Conservation (phyloP, 2,888 invertebrate genomes). For the Heterodera filipjevi region DNA sequence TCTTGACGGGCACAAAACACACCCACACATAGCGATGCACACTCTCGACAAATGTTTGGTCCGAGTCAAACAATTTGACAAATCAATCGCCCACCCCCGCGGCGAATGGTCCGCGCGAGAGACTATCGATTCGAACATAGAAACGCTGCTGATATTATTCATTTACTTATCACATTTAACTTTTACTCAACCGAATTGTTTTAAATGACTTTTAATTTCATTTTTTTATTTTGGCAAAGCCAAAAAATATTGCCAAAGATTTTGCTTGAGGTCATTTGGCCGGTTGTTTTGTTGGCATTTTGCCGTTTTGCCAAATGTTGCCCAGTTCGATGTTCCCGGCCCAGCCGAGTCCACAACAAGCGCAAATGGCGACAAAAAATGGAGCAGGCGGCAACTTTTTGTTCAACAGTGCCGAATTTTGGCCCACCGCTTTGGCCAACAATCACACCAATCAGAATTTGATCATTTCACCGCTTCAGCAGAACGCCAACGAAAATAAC, state of each 20-base stretch:
- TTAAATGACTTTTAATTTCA: background rate
- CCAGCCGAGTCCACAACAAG: background rate
- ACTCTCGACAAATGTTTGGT: background rate
- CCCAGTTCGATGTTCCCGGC: slow-evolving; percentile 22
- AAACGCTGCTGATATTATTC: background rate
- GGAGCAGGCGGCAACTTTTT: slow-evolving; percentile 2
- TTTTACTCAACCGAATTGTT: background rate
- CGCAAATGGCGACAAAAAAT: background rate
- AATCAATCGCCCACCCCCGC: background rate
- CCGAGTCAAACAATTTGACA: background rate
- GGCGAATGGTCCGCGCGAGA: background rate
- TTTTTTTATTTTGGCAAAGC: too few relatives aligned
- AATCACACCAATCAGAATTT: slow-evolving; percentile 1
- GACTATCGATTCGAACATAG: background rate
- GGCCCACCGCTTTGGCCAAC: slow-evolving; percentile 6
- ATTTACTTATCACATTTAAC: background rate
- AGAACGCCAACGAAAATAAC: too few relatives aligned
- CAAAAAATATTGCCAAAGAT: too few relatives aligned
- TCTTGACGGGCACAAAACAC: too few relatives aligned
- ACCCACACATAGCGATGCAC: too few relatives aligned
- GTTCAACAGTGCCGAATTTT: slow-evolving; percentile 4
- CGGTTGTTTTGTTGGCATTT: background rate
- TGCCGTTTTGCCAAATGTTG: slow-evolving; percentile 19
- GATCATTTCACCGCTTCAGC: background rate
- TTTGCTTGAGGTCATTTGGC: background rate